Evolutionary conservation across 1,140 invertebrate species (phyloP).

Genomic region (Euglossa dilemma): DNA sequence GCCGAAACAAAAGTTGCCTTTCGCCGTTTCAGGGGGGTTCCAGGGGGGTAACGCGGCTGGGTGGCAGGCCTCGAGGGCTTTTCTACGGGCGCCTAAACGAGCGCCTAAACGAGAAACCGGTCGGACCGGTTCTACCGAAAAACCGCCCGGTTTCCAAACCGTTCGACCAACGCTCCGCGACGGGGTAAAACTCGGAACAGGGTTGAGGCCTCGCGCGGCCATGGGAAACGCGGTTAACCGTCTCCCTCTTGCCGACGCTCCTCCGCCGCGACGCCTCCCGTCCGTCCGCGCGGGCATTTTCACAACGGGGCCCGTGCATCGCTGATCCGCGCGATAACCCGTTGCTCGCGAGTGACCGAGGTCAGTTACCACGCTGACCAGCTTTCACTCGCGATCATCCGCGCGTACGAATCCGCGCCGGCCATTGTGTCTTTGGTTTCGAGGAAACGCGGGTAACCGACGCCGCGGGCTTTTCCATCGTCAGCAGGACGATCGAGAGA

Average conservation of each 20-base stretch:
- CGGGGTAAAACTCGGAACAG: slow-evolving; percentile 43
- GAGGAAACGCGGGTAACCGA: background rate
- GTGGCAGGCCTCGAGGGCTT: slow-evolving; percentile 45
- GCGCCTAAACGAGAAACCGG: slow-evolving; percentile 63
- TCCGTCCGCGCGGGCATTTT: slow-evolving; percentile 1
- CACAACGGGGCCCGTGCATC: background rate
- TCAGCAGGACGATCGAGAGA: too few species aligned
- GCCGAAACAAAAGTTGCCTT: slow-evolving; percentile 75
- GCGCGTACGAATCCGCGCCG: background rate
- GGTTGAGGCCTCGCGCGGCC: slow-evolving; percentile 58
- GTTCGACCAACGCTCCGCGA: slow-evolving; percentile 12
- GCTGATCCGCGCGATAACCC: slow-evolving; percentile 35
- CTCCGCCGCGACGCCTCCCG: too few species aligned
- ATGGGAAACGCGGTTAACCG: slow-evolving; percentile 79
- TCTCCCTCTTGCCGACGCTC: slow-evolving; percentile 18
- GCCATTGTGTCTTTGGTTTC: slow-evolving; percentile 9
- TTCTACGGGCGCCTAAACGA: slow-evolving; percentile 46
- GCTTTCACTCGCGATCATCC: slow-evolving; percentile 39
- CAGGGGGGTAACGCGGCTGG: slow-evolving; percentile 45
- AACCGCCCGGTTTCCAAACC: slow-evolving; percentile 73
- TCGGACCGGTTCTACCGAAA: slow-evolving; percentile 77
- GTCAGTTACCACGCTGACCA: slow-evolving; percentile 45
- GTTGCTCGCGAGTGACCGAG: slow-evolving; percentile 39
- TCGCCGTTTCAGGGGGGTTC: slow-evolving; percentile 53
- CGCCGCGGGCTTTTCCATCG: too few species aligned